These are phyloP conservation scores for Salpingus planirostris DNA, from an alignment of 2,888 invertebrate species.

Conservation along the genomic window DNA sequence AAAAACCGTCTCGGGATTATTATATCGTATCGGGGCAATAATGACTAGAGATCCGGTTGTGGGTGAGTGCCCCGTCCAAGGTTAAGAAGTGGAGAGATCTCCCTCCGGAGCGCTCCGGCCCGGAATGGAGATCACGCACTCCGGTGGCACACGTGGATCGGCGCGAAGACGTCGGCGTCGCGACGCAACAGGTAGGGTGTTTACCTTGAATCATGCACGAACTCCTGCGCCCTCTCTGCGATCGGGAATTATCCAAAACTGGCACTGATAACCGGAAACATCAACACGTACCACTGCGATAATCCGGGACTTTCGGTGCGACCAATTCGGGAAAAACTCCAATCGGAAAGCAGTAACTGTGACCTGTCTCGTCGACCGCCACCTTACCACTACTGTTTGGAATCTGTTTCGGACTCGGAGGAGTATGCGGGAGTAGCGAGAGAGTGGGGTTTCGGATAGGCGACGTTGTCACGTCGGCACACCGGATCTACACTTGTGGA, in stretches of 20 bases:
- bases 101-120: no score
- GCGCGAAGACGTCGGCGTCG: slow-evolving; percentile 1
- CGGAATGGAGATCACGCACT: no score
- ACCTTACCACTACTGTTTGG: slow-evolving; percentile 40
- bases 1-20: no score
- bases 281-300: no score
- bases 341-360: slow-evolving; percentile 37
- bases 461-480: slow-evolving; percentile 30
- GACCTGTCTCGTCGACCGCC: slow-evolving; percentile 34
- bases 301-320: no score
- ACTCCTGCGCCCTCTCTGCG: no score
- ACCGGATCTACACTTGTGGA: slow-evolving; percentile 41
- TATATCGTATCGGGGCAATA: neutral
- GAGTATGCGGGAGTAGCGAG: slow-evolving; percentile 30
- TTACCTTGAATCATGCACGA: no score
- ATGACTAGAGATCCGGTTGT: slow-evolving; percentile 9
- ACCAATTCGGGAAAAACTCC: neutral
- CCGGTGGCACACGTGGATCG: slow-evolving; percentile 1
- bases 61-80: slow-evolving; percentile 25
- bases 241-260: no score
- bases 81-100: no score
- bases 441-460: slow-evolving; percentile 20
- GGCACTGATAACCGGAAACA: no score
- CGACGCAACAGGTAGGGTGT: neutral
- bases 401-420: slow-evolving; percentile 27